Conservation (phyloP, 2,113 vertebrate genomes). For the Prunella himalayana region DNA sequence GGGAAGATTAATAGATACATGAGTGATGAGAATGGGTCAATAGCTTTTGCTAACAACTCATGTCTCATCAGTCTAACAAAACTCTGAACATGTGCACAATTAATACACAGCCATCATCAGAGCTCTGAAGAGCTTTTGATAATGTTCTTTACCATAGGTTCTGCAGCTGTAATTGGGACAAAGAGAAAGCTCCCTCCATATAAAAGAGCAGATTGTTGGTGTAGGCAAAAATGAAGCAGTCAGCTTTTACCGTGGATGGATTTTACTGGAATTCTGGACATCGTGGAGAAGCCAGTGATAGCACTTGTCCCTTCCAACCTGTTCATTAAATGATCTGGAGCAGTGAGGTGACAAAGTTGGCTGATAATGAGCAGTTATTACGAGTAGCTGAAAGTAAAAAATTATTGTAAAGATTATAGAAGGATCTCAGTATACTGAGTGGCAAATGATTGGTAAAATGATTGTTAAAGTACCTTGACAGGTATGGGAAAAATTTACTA, state of each 20-base stretch:
- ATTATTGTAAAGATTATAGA: background rate
- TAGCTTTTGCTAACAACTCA: background rate
- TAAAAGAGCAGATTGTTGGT: background rate
- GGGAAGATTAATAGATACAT: background rate
- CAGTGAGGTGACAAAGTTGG: background rate
- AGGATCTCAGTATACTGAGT: background rate
- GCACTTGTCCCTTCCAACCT: background rate
- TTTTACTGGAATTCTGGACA: background rate
- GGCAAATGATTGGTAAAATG: background rate
- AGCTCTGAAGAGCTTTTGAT: background rate
- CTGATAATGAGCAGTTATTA: background rate
- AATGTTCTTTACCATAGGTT: background rate
- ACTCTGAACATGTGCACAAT: background rate
- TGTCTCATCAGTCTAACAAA: background rate
- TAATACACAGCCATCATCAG: background rate
- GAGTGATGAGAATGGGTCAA: background rate
- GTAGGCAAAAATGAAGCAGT: background rate
- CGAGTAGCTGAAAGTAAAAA: background rate
- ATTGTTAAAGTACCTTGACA: background rate
- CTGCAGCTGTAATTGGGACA: background rate
- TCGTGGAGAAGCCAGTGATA: background rate
- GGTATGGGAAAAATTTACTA: background rate
- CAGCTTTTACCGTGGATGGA: background rate
- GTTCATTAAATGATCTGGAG: background rate
- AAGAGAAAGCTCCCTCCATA: background rate